Percentiles rank a stretch among this genome's conserved stretches.
phyloP scores from a whole-genome alignment of 2,113 vertebrate species.

The Lophura nycthemera region DNA sequence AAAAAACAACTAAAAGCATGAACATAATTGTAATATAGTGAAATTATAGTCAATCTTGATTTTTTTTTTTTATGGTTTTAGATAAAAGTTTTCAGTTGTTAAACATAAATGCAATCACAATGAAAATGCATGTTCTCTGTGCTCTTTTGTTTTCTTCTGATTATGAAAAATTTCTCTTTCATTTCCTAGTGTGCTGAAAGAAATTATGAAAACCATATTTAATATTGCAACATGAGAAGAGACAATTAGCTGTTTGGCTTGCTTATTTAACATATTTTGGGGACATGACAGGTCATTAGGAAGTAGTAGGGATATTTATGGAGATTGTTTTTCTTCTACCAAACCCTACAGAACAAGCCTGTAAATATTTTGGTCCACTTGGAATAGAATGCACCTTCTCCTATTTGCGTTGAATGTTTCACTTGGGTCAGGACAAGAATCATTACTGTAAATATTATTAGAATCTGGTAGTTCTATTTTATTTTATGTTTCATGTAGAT shows the following conservation, averaged over 20 bases:
- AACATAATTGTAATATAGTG: background rate
- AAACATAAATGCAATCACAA: background rate
- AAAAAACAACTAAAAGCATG: background rate
- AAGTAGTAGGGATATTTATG: background rate
- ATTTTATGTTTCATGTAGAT: background rate
- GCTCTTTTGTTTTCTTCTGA: background rate
- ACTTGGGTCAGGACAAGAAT: background rate
- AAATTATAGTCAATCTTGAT: background rate
- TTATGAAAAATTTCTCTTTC: background rate
- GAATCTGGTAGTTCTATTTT: background rate
- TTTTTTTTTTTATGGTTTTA: background rate
- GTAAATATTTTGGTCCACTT: background rate
- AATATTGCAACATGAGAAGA: background rate
- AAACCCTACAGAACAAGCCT: background rate
- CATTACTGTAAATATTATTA: background rate
- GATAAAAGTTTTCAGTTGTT: background rate
- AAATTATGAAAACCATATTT: background rate
- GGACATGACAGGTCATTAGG: background rate
- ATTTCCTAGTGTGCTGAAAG: background rate
- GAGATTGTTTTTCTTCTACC: background rate
- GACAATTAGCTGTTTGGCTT: background rate
- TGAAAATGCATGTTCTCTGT: background rate
- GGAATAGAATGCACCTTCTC: background rate
- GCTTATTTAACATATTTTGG: background rate
- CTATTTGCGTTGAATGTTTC: background rate